Evolutionary conservation across 2,113 vertebrate genomes (phyloP).

Genomic region (Urocitellus parryii): DNA sequence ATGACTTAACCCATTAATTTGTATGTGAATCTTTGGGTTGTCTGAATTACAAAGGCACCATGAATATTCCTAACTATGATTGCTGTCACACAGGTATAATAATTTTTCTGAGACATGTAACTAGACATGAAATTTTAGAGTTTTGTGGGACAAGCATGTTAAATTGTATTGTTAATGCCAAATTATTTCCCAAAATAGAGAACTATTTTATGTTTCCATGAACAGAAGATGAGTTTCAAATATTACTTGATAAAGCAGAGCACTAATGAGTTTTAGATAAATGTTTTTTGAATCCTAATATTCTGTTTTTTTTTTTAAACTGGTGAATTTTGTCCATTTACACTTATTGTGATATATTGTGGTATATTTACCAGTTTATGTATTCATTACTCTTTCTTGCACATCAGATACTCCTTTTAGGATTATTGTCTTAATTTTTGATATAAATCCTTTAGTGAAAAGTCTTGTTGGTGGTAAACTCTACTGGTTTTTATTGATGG

Average conservation of each 20-base stretch:
- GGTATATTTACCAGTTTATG: constrained; percentile 18
- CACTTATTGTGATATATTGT: constrained; percentile 22
- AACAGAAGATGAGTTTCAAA: neutral
- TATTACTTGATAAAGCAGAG: constrained; percentile 36
- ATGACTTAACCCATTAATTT: neutral
- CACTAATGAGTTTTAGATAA: neutral
- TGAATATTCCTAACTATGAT: neutral
- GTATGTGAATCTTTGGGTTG: neutral
- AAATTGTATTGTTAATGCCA: neutral
- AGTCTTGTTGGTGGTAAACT: neutral
- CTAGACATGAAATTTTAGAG: neutral
- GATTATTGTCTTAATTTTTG: constrained; percentile 8
- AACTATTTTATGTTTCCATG: neutral
- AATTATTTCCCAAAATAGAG: neutral
- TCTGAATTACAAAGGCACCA: neutral
- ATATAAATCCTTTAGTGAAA: constrained; percentile 33
- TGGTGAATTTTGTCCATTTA: constrained; percentile 35
- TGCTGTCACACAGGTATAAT: neutral
- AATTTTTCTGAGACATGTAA: neutral
- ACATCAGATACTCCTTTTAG: neutral
- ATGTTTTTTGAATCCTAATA: neutral
- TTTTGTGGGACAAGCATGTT: neutral
- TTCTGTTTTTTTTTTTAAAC: constrained; percentile 44
- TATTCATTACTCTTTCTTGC: neutral
- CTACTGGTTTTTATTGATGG: neutral